phyloP scores from a whole-genome alignment of 2,888 invertebrate genomes.

The Deilephila porcellus region DNA sequence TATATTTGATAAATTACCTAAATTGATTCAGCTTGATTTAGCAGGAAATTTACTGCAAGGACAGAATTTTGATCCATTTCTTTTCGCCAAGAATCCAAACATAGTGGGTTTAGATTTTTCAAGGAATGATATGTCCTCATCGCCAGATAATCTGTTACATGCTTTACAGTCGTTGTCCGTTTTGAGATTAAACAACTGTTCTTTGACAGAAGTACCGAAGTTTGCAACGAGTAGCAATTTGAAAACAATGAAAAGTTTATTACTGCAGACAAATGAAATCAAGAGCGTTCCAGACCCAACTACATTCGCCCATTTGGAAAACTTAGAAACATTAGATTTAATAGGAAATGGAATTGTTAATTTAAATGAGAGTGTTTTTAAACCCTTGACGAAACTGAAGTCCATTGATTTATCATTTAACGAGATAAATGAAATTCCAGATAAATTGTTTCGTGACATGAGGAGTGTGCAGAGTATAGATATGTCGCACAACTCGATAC shows the following conservation, averaged over 20 bases:
- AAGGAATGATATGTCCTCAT: slow-evolving; percentile 59
- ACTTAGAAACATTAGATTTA: slow-evolving; percentile 64
- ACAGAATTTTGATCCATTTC: slow-evolving; percentile 48
- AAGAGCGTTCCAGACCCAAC: slow-evolving; percentile 47
- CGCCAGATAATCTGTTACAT: slow-evolving; percentile 53
- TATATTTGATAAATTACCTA: slow-evolving; percentile 55
- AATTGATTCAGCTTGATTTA: slow-evolving; percentile 57
- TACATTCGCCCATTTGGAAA: slow-evolving; percentile 55
- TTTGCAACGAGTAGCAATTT: slow-evolving; percentile 61
- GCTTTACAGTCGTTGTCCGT: slow-evolving; percentile 51
- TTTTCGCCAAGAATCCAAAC: slow-evolving; percentile 52
- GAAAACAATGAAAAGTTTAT: slow-evolving; percentile 60
- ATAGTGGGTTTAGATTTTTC: slow-evolving; percentile 62
- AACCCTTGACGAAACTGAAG: slow-evolving; percentile 59
- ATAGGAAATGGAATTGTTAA: slow-evolving; percentile 59
- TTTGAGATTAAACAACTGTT: slow-evolving; percentile 59
- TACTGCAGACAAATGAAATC: slow-evolving; percentile 65
- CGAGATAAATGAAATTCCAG: slow-evolving; percentile 58
- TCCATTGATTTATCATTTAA: slow-evolving; percentile 62
- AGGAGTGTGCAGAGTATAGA: slow-evolving; percentile 58
- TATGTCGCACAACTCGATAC: slow-evolving; percentile 65
- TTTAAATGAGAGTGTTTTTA: slow-evolving; percentile 60
- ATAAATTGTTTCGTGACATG: slow-evolving; percentile 60
- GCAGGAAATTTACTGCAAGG: slow-evolving; percentile 59
- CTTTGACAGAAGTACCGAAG: slow-evolving; percentile 58